Percentiles rank a stretch among this genome's conserved stretches.
phyloP scores from a whole-genome alignment of 2,888 invertebrate species.

The Atrina japonica region DNA sequence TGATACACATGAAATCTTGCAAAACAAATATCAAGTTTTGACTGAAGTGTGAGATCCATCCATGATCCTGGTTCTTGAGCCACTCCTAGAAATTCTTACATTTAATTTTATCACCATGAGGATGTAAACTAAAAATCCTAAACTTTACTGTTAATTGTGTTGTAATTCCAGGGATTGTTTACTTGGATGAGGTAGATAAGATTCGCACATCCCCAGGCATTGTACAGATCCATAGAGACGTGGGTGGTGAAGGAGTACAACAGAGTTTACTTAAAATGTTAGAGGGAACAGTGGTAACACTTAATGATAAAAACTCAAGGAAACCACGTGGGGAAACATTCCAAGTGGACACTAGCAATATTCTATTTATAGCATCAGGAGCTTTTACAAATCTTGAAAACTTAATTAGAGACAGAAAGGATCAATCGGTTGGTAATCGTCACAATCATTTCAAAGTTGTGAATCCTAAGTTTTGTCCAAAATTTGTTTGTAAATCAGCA shows the following conservation, averaged over 20 bases:
- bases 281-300: constrained; percentile 99
- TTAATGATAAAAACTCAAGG: constrained; percentile 87
- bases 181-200: constrained; percentile 99
- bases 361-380: constrained; percentile 98
- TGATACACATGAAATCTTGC: too few species aligned
- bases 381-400: constrained; percentile 98
- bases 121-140: too few species aligned
- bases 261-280: constrained; percentile 91
- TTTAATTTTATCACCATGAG: too few species aligned
- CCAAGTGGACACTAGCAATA: constrained; percentile 99
- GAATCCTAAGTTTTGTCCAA: too few species aligned
- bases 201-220: constrained; percentile 88
- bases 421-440: constrained; percentile 85
- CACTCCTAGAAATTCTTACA: too few species aligned
- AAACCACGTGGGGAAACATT: constrained; percentile 87
- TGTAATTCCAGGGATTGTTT: constrained; percentile 93
- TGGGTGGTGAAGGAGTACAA: constrained; percentile 99
- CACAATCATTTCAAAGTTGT: too few species aligned
- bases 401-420: constrained; percentile 90
- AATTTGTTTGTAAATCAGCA: too few species aligned
- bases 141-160: too few species aligned
- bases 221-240: constrained; percentile 87
- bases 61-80: too few species aligned
- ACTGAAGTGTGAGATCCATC: too few species aligned
- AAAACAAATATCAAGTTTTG: too few species aligned